These are phyloP conservation scores for Microctonus hyperodae DNA, from an alignment of 2,888 invertebrate genomes.

Conservation along the genomic window DNA sequence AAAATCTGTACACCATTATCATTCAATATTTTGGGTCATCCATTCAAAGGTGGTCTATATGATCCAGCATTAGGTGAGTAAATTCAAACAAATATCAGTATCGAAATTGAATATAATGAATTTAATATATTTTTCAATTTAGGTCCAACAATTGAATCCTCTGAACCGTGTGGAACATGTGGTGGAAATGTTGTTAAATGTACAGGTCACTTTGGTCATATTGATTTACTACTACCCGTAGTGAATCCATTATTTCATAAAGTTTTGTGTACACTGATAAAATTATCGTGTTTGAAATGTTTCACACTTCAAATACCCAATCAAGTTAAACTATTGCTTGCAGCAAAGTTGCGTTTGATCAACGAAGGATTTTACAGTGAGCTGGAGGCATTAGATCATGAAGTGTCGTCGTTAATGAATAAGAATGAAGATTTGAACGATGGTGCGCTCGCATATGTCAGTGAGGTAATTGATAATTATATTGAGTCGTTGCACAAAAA, in stretches of 20 bases:
- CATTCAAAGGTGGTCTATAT: constrained; percentile 87
- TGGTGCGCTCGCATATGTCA: constrained; percentile 58
- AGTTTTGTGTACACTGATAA: constrained; percentile 73
- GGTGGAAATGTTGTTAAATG: constrained; percentile 72
- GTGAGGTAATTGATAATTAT: constrained; percentile 64
- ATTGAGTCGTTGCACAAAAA: constrained; percentile 51
- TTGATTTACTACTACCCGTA: constrained; percentile 86
- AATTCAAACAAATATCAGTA: constrained; percentile 10
- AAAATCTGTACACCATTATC: constrained; percentile 80
- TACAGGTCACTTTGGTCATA: constrained; percentile 95
- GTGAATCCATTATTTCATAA: constrained; percentile 91
- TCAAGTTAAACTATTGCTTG: constrained; percentile 67
- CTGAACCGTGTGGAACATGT: constrained; percentile 84
- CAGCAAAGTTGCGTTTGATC: constrained; percentile 75
- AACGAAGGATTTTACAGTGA: constrained; percentile 78
- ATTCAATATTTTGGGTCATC: constrained; percentile 85
- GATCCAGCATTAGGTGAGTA: constrained; percentile 80
- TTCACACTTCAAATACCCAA: constrained; percentile 73
- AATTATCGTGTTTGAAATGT: constrained; percentile 76
- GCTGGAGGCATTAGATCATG: constrained; percentile 72
- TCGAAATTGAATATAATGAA: not conserved
- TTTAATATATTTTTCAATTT: constrained; percentile 21
- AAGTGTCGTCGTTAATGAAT: constrained; percentile 54
- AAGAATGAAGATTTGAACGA: constrained; percentile 35
- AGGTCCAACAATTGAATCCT: constrained; percentile 70